phyloP scores from a whole-genome alignment of 1,140 invertebrate species.

The Hirudo medicinalis region DNA sequence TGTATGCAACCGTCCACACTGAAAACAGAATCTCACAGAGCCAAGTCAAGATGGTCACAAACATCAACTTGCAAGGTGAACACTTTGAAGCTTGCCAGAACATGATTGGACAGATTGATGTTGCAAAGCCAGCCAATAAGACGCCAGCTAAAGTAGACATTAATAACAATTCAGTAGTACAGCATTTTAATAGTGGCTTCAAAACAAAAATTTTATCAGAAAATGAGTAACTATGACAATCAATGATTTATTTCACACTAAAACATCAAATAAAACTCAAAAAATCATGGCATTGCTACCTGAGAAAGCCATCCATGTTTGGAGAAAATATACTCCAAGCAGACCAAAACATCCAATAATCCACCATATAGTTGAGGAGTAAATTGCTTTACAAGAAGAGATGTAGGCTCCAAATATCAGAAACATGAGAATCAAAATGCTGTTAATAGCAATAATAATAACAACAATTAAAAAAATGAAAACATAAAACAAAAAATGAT shows the following conservation, averaged over 20 bases:
- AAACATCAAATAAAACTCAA: neutral
- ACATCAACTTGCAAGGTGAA: slow-evolving; percentile 32
- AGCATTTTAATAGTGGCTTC: neutral
- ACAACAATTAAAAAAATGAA: neutral
- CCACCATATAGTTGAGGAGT: neutral
- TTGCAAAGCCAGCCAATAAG: slow-evolving; percentile 33
- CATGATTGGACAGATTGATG: slow-evolving; percentile 37
- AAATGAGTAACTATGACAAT: no score
- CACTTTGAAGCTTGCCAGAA: slow-evolving; percentile 30
- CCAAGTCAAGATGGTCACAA: slow-evolving; percentile 34
- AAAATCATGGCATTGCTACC: neutral
- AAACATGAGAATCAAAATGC: neutral
- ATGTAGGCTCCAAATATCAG: neutral
- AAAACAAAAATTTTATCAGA: neutral
- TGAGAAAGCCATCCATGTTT: neutral
- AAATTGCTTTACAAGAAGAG: neutral
- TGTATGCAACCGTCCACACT: slow-evolving; percentile 42
- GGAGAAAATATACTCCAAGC: slow-evolving; percentile 3
- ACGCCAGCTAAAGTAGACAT: slow-evolving; percentile 31
- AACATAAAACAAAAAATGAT: neutral
- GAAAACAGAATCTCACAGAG: slow-evolving; percentile 38
- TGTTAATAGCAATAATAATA: neutral
- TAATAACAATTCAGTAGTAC: neutral
- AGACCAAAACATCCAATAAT: neutral
- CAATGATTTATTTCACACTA: no score